Conservation (phyloP, 1,140 invertebrate species). For the Cecropterus lyciades region DNA sequence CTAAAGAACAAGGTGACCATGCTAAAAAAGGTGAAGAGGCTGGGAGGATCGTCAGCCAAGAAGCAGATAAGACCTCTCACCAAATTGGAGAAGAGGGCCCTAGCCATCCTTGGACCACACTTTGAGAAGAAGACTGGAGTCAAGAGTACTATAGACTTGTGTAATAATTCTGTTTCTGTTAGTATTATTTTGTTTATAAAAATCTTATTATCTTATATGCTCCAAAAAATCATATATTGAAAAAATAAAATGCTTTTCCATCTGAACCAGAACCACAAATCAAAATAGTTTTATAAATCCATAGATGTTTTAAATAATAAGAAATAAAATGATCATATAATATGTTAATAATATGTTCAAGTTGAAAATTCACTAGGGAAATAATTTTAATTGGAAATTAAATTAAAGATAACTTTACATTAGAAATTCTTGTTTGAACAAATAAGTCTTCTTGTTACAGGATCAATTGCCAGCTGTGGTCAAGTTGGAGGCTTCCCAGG, state of each 20-base stretch:
- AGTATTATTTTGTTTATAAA: conserved; percentile 19
- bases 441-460: conserved; percentile 34
- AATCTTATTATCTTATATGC: neutral
- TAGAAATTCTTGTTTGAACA: no score
- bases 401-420: no score
- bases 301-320: no score
- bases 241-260: neutral
- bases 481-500: conserved; percentile 54
- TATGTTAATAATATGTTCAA: no score
- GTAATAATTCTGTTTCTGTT: conserved; percentile 38
- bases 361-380: no score
- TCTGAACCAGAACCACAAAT: no score
- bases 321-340: no score
- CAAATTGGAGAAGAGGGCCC: conserved; percentile 60
- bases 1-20: conserved; percentile 60
- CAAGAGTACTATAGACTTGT: conserved; percentile 31
- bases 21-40: conserved; percentile 49
- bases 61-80: conserved; percentile 47
- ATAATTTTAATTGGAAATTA: no score
- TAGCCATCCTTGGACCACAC: conserved; percentile 58
- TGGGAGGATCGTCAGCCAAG: conserved; percentile 37
- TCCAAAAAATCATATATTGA: conserved; percentile 16
- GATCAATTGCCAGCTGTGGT: conserved; percentile 46
- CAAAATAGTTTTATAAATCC: no score
- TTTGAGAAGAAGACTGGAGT: conserved; percentile 49